Evolutionary conservation across 30 jellyfish, hydroid and myxozoan genomes (phyloP).

Genomic region (Rhopilema esculentum): DNA sequence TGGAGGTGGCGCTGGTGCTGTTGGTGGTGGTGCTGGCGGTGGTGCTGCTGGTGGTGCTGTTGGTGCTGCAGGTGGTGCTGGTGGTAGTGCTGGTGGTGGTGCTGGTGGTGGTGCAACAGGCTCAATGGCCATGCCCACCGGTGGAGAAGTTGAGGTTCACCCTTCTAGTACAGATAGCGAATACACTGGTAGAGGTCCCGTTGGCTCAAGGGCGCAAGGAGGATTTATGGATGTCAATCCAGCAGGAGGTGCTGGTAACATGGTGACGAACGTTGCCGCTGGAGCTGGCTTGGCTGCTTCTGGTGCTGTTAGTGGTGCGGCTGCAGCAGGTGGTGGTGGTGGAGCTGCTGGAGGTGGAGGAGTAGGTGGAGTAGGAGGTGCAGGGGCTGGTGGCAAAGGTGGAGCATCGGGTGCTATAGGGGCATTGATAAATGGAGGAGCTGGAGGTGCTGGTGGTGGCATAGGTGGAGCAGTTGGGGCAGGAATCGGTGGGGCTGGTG

Average conservation of each 20-base stretch:
- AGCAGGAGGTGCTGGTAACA: constrained; percentile 53
- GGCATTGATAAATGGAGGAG: constrained; percentile 28
- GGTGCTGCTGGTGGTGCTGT: constrained; percentile 39
- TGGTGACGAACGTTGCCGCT: constrained; percentile 55
- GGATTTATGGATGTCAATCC: constrained; percentile 82
- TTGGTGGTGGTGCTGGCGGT: constrained; percentile 42
- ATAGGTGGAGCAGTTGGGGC: constrained; percentile 37
- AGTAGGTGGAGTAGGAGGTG: constrained; percentile 15
- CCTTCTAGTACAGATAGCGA: constrained; percentile 76
- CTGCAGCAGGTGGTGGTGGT: constrained; percentile 44
- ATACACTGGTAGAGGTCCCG: constrained; percentile 96
- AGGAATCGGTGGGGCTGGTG: constrained; percentile 52
- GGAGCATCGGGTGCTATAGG: constrained; percentile 57
- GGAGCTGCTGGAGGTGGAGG: constrained; percentile 43
- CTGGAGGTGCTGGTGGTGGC: constrained; percentile 46
- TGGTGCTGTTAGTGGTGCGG: constrained; percentile 30
- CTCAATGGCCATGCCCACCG: constrained; percentile 74
- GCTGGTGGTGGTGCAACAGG: constrained; percentile 70
- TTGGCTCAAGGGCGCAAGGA: constrained; percentile 90
- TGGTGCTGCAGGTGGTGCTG: constrained; percentile 41
- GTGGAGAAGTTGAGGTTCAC: constrained; percentile 80
- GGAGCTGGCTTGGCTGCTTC: constrained; percentile 68
- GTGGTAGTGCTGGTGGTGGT: constrained; percentile 55
- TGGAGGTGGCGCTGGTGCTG: constrained; percentile 40
- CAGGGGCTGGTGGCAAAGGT: constrained; percentile 8